Conservation (phyloP, 2,797 vertebrate genomes). For the Amblyraja radiata region DNA sequence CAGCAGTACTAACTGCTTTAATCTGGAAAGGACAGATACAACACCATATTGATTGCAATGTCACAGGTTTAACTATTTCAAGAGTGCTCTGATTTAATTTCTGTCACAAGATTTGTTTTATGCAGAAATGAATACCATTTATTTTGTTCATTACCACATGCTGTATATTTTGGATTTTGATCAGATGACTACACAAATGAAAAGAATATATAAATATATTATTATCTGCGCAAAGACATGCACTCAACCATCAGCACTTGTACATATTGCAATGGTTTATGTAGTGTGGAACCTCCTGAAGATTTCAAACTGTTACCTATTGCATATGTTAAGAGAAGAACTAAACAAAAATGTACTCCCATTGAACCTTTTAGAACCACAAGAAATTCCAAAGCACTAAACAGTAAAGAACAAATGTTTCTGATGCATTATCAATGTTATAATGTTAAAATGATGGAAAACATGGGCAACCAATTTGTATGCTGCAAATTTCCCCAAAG, state of each 20-base stretch:
- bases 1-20: not conserved
- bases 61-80: not conserved
- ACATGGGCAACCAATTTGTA: no score
- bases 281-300: not conserved
- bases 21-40: no score
- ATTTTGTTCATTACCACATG: not conserved
- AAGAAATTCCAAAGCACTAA: no score
- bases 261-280: not conserved
- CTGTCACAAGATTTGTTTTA: not conserved
- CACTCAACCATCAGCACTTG: not conserved
- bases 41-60: not conserved
- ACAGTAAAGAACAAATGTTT: no score
- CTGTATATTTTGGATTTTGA: not conserved
- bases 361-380: no score
- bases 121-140: not conserved
- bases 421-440: no score
- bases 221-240: not conserved
- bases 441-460: no score
- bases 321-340: not conserved
- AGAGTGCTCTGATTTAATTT: conserved; percentile 1
- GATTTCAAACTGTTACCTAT: no score
- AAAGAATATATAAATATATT: not conserved
- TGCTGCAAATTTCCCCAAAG: no score
- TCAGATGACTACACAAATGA: not conserved
- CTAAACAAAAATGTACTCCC: not conserved